These are phyloP conservation scores for Sinosuthora webbiana DNA, from an alignment of 2,113 vertebrate genomes.

Conservation along the genomic window DNA sequence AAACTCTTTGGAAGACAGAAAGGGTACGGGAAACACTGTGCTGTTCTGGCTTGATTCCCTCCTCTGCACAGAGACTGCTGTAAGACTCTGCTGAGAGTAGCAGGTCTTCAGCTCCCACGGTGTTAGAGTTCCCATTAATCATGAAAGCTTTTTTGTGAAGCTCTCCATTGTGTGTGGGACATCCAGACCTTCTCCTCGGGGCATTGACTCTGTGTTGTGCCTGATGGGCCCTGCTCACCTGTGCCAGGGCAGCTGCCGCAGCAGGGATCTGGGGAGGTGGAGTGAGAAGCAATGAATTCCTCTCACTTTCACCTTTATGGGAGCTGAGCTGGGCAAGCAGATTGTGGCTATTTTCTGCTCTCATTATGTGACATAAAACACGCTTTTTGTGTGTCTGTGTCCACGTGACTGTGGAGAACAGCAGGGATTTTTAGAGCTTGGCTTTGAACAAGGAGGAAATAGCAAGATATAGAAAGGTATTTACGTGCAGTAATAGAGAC, in stretches of 20 bases:
- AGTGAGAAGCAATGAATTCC: background rate
- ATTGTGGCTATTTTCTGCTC: background rate
- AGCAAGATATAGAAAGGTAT: background rate
- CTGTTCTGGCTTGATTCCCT: background rate
- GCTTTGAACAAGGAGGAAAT: background rate
- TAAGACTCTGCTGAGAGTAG: background rate
- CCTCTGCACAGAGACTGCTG: background rate
- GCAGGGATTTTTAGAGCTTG: background rate
- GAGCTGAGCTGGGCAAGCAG: background rate
- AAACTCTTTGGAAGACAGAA: background rate
- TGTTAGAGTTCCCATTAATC: background rate
- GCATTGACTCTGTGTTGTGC: fast-evolving
- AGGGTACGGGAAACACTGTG: fast-evolving
- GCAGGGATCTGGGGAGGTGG: background rate
- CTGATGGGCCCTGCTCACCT: fast-evolving
- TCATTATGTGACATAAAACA: background rate
- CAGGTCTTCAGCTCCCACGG: background rate
- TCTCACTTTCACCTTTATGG: background rate
- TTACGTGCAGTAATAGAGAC: background rate
- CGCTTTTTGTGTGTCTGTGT: fast-evolving
- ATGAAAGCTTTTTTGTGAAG: background rate
- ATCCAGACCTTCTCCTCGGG: background rate
- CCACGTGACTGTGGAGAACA: background rate
- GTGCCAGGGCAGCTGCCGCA: background rate
- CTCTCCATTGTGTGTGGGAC: background rate